Evolutionary conservation across 2,113 vertebrate genomes (phyloP).

Genomic region (Dicaeum eximium): DNA sequence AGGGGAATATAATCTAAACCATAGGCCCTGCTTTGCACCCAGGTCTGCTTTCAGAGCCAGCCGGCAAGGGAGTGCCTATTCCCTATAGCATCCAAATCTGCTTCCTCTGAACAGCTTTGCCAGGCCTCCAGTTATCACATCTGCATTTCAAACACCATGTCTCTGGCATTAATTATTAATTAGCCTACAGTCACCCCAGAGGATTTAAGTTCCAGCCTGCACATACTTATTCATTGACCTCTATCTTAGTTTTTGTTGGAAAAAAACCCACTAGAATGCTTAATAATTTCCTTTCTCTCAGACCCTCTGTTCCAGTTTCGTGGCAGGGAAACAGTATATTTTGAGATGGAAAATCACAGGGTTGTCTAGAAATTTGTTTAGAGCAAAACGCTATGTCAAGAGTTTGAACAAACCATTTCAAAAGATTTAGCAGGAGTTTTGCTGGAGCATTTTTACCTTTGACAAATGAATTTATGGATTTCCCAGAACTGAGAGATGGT

Average conservation of each 20-base stretch:
- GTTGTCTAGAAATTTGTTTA: constrained; percentile 63
- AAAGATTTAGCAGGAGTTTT: constrained; percentile 51
- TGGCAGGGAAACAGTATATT: constrained; percentile 57
- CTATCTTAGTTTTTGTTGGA: constrained; percentile 80
- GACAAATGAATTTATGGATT: constrained; percentile 50
- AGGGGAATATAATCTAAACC: constrained; percentile 89
- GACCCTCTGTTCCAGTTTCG: constrained; percentile 70
- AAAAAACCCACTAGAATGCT: constrained; percentile 74
- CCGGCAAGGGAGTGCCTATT: constrained; percentile 82
- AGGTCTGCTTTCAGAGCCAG: constrained; percentile 80
- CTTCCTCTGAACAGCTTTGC: constrained; percentile 90
- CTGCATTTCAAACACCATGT: constrained; percentile 99
- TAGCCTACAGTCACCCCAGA: constrained; percentile 97
- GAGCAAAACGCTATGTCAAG: constrained; percentile 60
- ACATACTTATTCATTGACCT: constrained; percentile 89
- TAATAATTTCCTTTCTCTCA: constrained; percentile 80
- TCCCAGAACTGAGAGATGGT: background rate
- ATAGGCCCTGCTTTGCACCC: constrained; percentile 83
- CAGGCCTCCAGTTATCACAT: constrained; percentile 95
- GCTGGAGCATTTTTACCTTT: constrained; percentile 42
- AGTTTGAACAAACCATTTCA: constrained; percentile 25
- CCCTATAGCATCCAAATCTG: constrained; percentile 83
- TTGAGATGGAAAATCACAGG: constrained; percentile 65
- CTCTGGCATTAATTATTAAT: constrained; percentile 99
- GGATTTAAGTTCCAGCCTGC: constrained; percentile 90